Evolutionary conservation across 2,888 invertebrate genomes (phyloP).

Genomic region (Xanthorhoe spadicearia): DNA sequence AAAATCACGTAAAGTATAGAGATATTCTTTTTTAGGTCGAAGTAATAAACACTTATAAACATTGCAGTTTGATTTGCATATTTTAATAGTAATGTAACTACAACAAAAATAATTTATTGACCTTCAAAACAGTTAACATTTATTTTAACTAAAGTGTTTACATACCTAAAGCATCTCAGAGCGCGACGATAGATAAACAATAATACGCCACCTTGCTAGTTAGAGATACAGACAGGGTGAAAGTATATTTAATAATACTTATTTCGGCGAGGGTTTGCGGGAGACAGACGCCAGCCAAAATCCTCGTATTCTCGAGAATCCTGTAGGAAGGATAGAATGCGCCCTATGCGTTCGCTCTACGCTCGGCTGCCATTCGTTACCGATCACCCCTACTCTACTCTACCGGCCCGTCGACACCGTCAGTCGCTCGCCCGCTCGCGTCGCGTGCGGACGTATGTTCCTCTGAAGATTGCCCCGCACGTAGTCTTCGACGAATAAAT

Average conservation of each 20-base stretch:
- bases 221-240: slow-evolving; percentile 25
- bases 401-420: slow-evolving; percentile 65
- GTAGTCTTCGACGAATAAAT: slow-evolving; percentile 72
- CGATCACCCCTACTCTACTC: slow-evolving; percentile 59
- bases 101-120: background rate
- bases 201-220: background rate
- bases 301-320: slow-evolving; percentile 34
- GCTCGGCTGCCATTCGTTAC: slow-evolving; percentile 62
- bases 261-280: slow-evolving; percentile 55
- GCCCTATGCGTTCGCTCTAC: slow-evolving; percentile 68
- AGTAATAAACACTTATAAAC: background rate
- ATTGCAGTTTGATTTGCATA: background rate
- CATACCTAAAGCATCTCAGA: background rate
- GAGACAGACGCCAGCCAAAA: slow-evolving; percentile 54
- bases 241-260: slow-evolving; percentile 61
- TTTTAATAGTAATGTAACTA: background rate
- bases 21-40: background rate
- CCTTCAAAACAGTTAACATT: background rate
- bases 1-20: too few relatives aligned
- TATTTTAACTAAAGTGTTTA: background rate
- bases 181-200: slow-evolving; percentile 4
- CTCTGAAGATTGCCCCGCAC: slow-evolving; percentile 51
- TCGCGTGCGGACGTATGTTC: slow-evolving; percentile 54
- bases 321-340: slow-evolving; percentile 50
- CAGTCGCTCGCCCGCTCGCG: slow-evolving; percentile 72